These are phyloP conservation scores for Tautogolabrus adspersus DNA, from an alignment of 2,113 vertebrate genomes.

Conservation along the genomic window DNA sequence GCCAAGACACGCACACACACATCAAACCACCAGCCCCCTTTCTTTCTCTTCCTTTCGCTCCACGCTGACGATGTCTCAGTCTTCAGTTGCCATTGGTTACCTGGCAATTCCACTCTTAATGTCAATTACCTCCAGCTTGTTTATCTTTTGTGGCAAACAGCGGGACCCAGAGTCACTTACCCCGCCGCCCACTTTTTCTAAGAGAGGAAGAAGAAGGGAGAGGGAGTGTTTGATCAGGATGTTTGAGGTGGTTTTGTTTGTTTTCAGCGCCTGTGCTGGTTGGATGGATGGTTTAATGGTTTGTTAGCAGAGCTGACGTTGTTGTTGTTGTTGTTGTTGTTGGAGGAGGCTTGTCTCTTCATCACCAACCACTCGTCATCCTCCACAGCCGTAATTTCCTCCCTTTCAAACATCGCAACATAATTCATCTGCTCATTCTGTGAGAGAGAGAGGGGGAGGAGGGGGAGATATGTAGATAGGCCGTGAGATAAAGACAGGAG, in stretches of 20 bases:
- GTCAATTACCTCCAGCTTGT: slow-evolving; percentile 75
- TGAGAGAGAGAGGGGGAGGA: neutral
- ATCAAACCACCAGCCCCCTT: slow-evolving; percentile 49
- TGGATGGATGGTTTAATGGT: slow-evolving; percentile 41
- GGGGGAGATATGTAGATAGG: slow-evolving; percentile 56
- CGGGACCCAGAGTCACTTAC: slow-evolving; percentile 22
- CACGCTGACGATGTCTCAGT: slow-evolving; percentile 58
- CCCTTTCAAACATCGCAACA: slow-evolving; percentile 53
- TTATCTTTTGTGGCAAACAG: slow-evolving; percentile 62
- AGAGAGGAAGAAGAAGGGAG: neutral
- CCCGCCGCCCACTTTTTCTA: slow-evolving; percentile 27
- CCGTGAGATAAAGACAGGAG: slow-evolving; percentile 62
- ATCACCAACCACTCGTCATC: slow-evolving; percentile 51
- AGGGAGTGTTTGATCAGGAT: neutral
- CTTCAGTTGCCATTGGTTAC: slow-evolving; percentile 84
- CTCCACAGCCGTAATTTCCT: slow-evolving; percentile 57
- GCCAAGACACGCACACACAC: slow-evolving; percentile 47
- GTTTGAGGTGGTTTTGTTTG: slow-evolving; percentile 33
- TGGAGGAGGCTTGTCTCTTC: slow-evolving; percentile 47
- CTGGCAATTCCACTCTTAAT: slow-evolving; percentile 73
- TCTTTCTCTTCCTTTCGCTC: slow-evolving; percentile 25
- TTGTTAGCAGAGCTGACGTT: slow-evolving; percentile 27
- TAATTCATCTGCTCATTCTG: slow-evolving; percentile 52
- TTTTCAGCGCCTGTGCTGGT: neutral
- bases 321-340: slow-evolving; percentile 29